A percentile compares a stretch with the other conserved stretches of the same genome.
These are phyloP conservation scores for Oeneis ivallda DNA, from an alignment of 2,888 invertebrate genomes.

Conservation along the genomic window DNA sequence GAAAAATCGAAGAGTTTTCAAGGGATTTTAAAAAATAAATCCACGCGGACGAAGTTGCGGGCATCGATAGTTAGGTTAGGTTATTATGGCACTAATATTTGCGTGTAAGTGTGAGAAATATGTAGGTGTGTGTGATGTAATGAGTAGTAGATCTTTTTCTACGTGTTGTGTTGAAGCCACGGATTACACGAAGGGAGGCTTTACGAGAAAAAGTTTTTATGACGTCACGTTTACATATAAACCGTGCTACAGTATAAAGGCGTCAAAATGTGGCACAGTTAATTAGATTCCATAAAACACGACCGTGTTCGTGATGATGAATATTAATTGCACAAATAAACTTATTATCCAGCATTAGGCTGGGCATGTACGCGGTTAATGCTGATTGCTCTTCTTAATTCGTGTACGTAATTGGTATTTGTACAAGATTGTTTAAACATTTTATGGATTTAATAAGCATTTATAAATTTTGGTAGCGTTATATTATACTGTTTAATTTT, in stretches of 20 bases:
- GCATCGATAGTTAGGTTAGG: no score
- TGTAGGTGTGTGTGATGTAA: neutral
- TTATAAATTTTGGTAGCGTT: neutral
- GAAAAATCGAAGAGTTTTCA: no score
- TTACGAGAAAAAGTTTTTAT: neutral
- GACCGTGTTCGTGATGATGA: conserved; percentile 37
- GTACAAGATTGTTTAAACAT: neutral
- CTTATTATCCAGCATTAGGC: conserved; percentile 32
- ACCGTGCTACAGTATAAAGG: conserved; percentile 21
- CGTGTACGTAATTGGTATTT: neutral
- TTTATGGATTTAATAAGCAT: neutral
- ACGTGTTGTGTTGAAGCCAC: neutral
- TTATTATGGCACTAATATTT: no score
- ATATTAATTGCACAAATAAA: conserved; percentile 37
- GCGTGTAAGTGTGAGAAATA: neutral
- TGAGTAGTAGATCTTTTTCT: neutral
- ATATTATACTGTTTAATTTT: neutral
- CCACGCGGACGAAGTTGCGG: no score
- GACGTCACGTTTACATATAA: conserved; percentile 15
- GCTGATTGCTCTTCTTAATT: conserved; percentile 24
- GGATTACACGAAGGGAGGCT: neutral
- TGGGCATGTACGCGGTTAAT: conserved; percentile 26
- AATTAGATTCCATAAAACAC: conserved; percentile 37
- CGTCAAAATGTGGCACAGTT: conserved; percentile 32
- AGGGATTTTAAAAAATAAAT: no score